These are phyloP conservation scores for Salmo trutta DNA, from an alignment of 2,797 vertebrate genomes.

Conservation along the genomic window DNA sequence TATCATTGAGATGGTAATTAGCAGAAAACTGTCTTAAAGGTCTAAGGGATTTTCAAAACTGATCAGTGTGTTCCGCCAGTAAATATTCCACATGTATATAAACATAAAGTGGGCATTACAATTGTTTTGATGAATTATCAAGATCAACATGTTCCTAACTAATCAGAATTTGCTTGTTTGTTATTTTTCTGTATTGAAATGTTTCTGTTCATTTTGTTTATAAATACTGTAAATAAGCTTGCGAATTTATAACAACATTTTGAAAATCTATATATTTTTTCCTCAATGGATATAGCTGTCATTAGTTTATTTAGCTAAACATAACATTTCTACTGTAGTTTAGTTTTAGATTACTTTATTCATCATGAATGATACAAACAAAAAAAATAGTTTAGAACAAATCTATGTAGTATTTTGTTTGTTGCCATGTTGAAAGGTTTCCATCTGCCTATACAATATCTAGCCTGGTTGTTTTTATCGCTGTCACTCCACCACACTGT, in stretches of 20 bases:
- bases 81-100: not conserved
- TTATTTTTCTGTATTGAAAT: not conserved
- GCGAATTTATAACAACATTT: not conserved
- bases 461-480: conserved; percentile 44
- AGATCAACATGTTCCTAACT: not conserved
- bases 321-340: not conserved
- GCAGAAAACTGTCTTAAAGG: conserved; percentile 23
- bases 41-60: conserved; percentile 12
- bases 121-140: not conserved
- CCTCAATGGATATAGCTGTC: not conserved
- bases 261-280: not conserved
- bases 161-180: not conserved
- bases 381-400: not conserved
- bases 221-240: no score
- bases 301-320: not conserved
- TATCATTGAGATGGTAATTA: conserved; percentile 36
- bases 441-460: not conserved
- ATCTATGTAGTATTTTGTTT: not conserved
- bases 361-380: not conserved
- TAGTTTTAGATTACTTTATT: not conserved
- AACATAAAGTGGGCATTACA: not conserved
- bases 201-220: no score
- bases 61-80: conserved; percentile 2
- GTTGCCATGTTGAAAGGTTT: not conserved
- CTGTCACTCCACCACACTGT: conserved; percentile 74